A percentile compares a stretch with the other conserved stretches of the same genome.
Evolutionary conservation across 2,113 vertebrate genomes (phyloP).

Genomic region (Sciurus niger): DNA sequence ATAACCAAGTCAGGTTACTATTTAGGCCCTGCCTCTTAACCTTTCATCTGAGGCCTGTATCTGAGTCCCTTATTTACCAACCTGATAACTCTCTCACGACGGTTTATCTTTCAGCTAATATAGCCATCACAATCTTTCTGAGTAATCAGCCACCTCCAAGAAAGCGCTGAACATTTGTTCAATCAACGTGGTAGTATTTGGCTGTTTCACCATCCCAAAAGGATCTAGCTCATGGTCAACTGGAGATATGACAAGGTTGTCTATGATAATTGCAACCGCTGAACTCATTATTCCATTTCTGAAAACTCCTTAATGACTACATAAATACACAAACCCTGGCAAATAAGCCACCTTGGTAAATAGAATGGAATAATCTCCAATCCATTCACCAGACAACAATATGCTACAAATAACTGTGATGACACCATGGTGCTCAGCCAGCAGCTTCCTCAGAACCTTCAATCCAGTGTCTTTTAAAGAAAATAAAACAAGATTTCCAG

Average conservation of each 20-base stretch:
- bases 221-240: not conserved
- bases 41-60: slow-evolving; percentile 44
- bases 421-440: not conserved
- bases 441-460: slow-evolving; percentile 5
- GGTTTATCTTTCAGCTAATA: slow-evolving; percentile 11
- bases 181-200: not conserved
- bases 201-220: not conserved
- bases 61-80: slow-evolving; percentile 59
- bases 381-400: not conserved
- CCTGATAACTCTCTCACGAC: slow-evolving; percentile 11
- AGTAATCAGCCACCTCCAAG: not conserved
- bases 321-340: not conserved
- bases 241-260: not conserved
- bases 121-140: slow-evolving; percentile 7
- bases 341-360: not conserved
- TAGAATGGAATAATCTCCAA: not conserved
- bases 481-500: not conserved
- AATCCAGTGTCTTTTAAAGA: slow-evolving; percentile 2
- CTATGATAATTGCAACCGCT: slow-evolving; percentile 13
- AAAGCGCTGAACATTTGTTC: not conserved
- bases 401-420: not conserved
- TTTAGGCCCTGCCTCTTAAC: slow-evolving; percentile 41
- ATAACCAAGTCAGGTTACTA: not conserved
- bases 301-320: slow-evolving; percentile 33
- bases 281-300: not conserved